Base-by-base conservation (phyloP, 2,797 vertebrate genomes). In the Gephyroberyx darwinii region DNA sequence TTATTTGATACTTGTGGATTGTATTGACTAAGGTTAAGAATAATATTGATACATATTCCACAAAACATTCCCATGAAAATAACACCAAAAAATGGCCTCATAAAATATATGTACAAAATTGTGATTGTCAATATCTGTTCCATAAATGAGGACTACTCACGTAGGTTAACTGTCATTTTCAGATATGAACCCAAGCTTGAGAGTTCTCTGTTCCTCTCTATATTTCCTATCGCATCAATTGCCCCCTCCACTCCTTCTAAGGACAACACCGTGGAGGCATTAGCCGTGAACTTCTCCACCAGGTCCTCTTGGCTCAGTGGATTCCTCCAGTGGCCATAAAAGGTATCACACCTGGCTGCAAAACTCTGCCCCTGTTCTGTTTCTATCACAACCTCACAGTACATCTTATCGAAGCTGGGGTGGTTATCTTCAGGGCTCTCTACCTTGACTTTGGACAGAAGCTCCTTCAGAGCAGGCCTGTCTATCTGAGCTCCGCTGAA, bases 321-420 rank as follows among this genome's bases (percentile, higher is more conserved):
- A 62, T 94, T 96, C 87, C 95, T 96, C 97, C 96, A 98, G 90
- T 99, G 97, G 48, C 97, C 96, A 0, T 97, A 97, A 86, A 99
- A 99, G 0, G 96, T 96, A 20, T 96, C 67, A 0, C 95, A 96
- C 17, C 88, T 88, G 73, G 93, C 91, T 0, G 75, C 75, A 62
- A 90, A 71, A 0, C 1, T 70, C 37, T 26, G 52, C 48, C 95
- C 92, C 0, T 91, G 85, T 7, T 5, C 22, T 0, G 94, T 93
- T 0, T 71, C 84, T 13, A 96, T 59, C 0, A 75, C 84, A 0
- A 96, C 83, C 72, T 96, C 93, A 0, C 96, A 94, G 89, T 98
- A 98, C 63, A 99, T 95, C 2, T 89, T 92, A 52, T 98, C 92
- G 35, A 99, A 99, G 89, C 87, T 97, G 37, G 97, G 94, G 2